Evolutionary conservation across 2,797 vertebrate species (phyloP).

Genomic region (Choloepus didactylus): DNA sequence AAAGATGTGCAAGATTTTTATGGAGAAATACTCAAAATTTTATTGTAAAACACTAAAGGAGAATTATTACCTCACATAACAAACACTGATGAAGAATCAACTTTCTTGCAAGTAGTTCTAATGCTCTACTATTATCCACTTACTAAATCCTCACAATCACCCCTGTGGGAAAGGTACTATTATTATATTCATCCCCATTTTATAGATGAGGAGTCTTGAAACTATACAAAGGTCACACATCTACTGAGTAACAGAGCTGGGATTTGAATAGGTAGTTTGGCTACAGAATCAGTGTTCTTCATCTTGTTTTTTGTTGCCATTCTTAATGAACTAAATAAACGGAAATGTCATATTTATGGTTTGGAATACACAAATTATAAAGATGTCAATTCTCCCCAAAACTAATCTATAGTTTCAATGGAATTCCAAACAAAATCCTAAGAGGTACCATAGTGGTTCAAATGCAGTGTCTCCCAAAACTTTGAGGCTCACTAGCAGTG

Average conservation of each 20-base stretch:
- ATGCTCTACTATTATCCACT: not conserved
- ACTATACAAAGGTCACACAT: not conserved
- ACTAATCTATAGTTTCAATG: not conserved
- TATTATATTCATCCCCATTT: not conserved
- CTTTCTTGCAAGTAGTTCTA: not conserved
- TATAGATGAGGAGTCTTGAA: not conserved
- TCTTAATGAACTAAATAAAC: not conserved
- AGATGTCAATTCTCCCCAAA: not conserved
- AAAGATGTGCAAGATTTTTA: not conserved
- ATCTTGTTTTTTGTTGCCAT: not conserved
- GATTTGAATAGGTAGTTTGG: not conserved
- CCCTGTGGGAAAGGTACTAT: not conserved
- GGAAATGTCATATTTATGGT: not conserved
- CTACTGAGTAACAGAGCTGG: not conserved
- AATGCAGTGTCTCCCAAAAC: not conserved
- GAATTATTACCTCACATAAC: not conserved
- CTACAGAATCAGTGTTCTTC: not conserved
- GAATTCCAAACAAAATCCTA: not conserved
- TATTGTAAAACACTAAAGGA: not conserved
- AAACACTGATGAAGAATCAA: not conserved
- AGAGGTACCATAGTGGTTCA: not conserved
- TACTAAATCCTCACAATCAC: not conserved
- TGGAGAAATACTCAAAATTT: conserved; percentile 21
- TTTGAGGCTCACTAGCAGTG: not conserved
- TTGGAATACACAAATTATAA: not conserved